A percentile compares a stretch with the other conserved stretches of the same genome.
Evolutionary conservation across 2,888 invertebrate species (phyloP).

Genomic region (Tridacna gigas): DNA sequence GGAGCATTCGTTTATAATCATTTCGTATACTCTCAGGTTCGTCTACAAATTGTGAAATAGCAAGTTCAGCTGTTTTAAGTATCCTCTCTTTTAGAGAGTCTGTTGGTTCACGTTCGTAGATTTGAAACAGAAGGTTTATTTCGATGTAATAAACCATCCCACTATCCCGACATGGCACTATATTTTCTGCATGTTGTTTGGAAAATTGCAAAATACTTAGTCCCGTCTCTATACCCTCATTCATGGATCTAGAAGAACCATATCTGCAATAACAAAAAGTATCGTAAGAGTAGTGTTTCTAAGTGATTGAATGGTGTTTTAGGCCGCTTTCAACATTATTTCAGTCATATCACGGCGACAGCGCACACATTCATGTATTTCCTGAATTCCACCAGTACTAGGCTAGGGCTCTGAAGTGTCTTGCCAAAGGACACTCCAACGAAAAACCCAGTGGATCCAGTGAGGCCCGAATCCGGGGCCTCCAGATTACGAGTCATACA

Average conservation of each 20-base stretch:
- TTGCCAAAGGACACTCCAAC: too few species aligned
- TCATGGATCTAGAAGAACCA: slow-evolving; percentile 35
- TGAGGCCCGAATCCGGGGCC: too few species aligned
- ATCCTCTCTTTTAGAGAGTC: slow-evolving; percentile 40
- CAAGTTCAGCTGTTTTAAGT: slow-evolving; percentile 47
- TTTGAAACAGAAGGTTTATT: slow-evolving; percentile 56
- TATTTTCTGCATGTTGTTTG: slow-evolving; percentile 47
- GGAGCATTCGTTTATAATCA: slow-evolving; percentile 63
- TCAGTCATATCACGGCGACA: too few species aligned
- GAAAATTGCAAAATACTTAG: slow-evolving; percentile 48
- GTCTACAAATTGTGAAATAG: slow-evolving; percentile 57
- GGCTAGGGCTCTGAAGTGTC: too few species aligned
- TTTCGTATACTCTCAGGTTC: slow-evolving; percentile 56
- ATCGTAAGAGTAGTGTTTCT: too few species aligned
- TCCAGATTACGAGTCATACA: too few species aligned
- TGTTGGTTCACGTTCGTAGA: slow-evolving; percentile 44
- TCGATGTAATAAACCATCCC: slow-evolving; percentile 66
- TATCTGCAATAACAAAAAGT: slow-evolving; percentile 24
- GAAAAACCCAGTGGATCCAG: too few species aligned
- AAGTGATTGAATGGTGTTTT: too few species aligned
- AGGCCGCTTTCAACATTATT: too few species aligned
- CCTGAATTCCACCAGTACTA: too few species aligned
- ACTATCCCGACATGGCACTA: slow-evolving; percentile 57
- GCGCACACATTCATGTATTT: too few species aligned
- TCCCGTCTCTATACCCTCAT: slow-evolving; percentile 38